phyloP scores from a whole-genome alignment of 2,888 invertebrate species.

The Drosophila infuscata region DNA sequence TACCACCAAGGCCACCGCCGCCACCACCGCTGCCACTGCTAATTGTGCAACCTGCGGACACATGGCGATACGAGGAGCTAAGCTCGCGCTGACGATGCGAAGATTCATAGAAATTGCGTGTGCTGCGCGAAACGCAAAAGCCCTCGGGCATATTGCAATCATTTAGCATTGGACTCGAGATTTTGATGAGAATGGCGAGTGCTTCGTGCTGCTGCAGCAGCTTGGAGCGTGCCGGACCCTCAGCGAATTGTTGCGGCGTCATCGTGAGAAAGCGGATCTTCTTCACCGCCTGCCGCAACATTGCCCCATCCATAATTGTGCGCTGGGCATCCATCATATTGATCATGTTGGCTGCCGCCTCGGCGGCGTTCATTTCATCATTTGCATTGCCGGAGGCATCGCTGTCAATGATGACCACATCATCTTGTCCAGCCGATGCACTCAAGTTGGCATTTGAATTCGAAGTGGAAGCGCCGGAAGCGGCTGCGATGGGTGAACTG shows the following conservation, averaged over 20 bases:
- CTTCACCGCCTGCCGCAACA: slow-evolving; percentile 89
- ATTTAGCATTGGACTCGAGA: slow-evolving; percentile 89
- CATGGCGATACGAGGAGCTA: slow-evolving; percentile 68
- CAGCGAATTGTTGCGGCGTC: slow-evolving; percentile 93
- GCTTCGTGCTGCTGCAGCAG: slow-evolving; percentile 91
- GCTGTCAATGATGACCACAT: slow-evolving; percentile 81
- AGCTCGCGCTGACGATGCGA: slow-evolving; percentile 82
- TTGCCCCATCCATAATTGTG: slow-evolving; percentile 77
- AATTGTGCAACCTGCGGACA: slow-evolving; percentile 36
- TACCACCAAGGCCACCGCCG: not conserved
- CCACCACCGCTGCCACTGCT: not conserved
- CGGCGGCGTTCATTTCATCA: slow-evolving; percentile 53
- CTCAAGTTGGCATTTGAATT: slow-evolving; percentile 18
- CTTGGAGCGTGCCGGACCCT: slow-evolving; percentile 91
- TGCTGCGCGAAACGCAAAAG: slow-evolving; percentile 87
- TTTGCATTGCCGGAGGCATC: slow-evolving; percentile 68
- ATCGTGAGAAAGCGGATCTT: slow-evolving; percentile 93
- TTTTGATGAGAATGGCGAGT: slow-evolving; percentile 93
- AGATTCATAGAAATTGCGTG: slow-evolving; percentile 79
- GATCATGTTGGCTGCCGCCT: slow-evolving; percentile 68
- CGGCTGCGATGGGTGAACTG: slow-evolving; percentile 20
- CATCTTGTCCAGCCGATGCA: slow-evolving; percentile 51
- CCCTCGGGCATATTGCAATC: slow-evolving; percentile 90
- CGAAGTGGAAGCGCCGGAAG: slow-evolving; percentile 15
- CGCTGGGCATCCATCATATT: slow-evolving; percentile 81